Evolutionary conservation across 2,888 invertebrate genomes (phyloP).

Genomic region (Hypselothyrea guttata): DNA sequence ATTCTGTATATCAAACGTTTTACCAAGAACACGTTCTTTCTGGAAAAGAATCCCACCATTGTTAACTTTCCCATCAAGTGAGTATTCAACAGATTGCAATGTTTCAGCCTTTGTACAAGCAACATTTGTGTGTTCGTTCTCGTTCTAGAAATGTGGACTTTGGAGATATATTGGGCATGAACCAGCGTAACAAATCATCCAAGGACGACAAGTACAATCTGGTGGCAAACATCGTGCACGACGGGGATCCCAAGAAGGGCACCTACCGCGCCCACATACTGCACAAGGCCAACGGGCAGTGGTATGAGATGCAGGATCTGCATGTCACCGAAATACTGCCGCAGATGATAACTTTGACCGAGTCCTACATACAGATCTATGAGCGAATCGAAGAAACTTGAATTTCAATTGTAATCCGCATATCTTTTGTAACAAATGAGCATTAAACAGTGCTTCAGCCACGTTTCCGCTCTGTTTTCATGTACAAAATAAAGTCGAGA

Average conservation of each 20-base stretch:
- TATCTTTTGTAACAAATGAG: no score
- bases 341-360: slow-evolving; percentile 99
- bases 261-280: slow-evolving; percentile 97
- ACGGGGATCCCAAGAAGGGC: slow-evolving; percentile 97
- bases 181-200: slow-evolving; percentile 88
- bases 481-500: background rate
- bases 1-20: slow-evolving; percentile 98
- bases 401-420: no score
- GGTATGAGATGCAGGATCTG: slow-evolving; percentile 97
- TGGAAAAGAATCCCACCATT: slow-evolving; percentile 99
- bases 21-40: slow-evolving; percentile 99
- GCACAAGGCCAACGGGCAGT: slow-evolving; percentile 92
- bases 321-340: slow-evolving; percentile 99
- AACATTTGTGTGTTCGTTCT: no score
- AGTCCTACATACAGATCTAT: slow-evolving; percentile 98
- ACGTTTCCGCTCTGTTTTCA: slow-evolving; percentile 16
- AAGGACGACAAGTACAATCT: slow-evolving; percentile 96
- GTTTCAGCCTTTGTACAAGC: no score
- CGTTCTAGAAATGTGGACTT: slow-evolving; percentile 94
- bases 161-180: slow-evolving; percentile 95
- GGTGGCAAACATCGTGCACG: slow-evolving; percentile 99
- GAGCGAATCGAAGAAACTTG: slow-evolving; percentile 82
- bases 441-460: slow-evolving; percentile 13
- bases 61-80: slow-evolving; percentile 99
- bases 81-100: no score